Percentiles rank a stretch among this genome's conserved stretches.
Conservation (phyloP, 2,113 vertebrate species). For the Suricata suricatta region DNA sequence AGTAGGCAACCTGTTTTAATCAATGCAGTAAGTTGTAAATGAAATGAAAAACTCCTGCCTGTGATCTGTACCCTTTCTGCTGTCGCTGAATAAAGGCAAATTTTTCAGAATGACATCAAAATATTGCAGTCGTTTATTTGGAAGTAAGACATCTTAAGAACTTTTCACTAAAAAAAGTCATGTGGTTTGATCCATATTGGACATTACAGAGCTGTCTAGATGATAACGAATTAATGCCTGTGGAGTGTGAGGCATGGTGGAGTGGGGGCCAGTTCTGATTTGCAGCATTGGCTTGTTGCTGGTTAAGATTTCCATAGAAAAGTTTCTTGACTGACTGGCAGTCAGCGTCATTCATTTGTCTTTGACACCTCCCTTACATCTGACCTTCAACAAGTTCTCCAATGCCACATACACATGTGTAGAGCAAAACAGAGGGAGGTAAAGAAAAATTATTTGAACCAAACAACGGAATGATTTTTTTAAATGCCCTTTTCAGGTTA, state of each 20-base stretch:
- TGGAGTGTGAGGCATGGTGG: background rate
- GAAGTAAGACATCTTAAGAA: background rate
- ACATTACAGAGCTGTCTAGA: background rate
- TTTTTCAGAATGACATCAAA: conserved; percentile 44
- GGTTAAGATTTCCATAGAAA: background rate
- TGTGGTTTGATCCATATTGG: background rate
- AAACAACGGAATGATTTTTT: background rate
- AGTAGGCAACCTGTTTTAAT: conserved; percentile 42
- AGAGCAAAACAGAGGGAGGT: background rate
- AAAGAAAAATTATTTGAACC: background rate
- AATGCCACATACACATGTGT: rapidly evolving
- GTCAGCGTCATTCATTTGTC: background rate
- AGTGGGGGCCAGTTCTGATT: background rate
- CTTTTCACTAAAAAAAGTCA: conserved; percentile 39
- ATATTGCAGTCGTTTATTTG: background rate
- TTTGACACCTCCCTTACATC: background rate
- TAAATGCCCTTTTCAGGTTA: background rate
- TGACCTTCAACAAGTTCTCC: background rate
- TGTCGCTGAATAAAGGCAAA: background rate
- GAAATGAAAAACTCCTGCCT: conserved; percentile 28
- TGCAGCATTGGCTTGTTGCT: background rate
- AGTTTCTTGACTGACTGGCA: background rate
- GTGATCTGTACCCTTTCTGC: background rate
- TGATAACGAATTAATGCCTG: background rate
- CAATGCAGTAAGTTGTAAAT: conserved; percentile 50